Evolutionary conservation across 2,113 vertebrate species (phyloP), one percentile per base, ranked within the genome.

Genomic region (Epinephelus cyanopodus): DNA sequence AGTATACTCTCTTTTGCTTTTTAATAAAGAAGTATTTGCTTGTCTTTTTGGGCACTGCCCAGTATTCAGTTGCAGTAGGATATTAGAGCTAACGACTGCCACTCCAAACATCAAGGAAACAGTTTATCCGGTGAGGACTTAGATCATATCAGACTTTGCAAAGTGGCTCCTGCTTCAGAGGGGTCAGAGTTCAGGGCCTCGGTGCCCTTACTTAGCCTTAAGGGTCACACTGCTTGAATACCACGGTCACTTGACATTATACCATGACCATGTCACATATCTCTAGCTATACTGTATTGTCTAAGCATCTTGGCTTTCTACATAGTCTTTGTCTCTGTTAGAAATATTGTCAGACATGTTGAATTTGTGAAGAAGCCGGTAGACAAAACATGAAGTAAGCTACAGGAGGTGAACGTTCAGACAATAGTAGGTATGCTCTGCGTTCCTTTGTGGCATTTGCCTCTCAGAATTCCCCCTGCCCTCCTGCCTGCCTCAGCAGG

Each of bases 341-440:
- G 47, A 83, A 65, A 81, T 50, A 37, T 23, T 68, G 83, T 82
- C 68, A 72, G 86, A 81, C 81, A 23, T 85, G 87, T 90, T 87
- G 90, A 85, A 92, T 91, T 89, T 93, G 83, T 69, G 47, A 87
- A 75, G 81, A 88, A 77, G 69, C 47, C 15, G 67, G 76, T 52
- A 90, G 87, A 87, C 79, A 58, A 83, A 83, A 81, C 79, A 80
- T 3, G 53, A 15, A 39, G 37, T 7, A 13, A 39, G 47, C 37
- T 29, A 17, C 2, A 54, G 72, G 45, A 79, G 27, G 8, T 0
- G n/a, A 54, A 2, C n/a, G 19, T 62, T 65, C 12, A 48, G 39
- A 84, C 87, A 85, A 82, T 57, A 69, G 77, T 1, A 54, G 77
- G 74, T 89, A 68, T 87, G 67, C 61, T 76, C 50, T 33, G 19